phyloP scores from a whole-genome alignment of 2,113 vertebrate species.

The Rhinopomastus cyanomelas region DNA sequence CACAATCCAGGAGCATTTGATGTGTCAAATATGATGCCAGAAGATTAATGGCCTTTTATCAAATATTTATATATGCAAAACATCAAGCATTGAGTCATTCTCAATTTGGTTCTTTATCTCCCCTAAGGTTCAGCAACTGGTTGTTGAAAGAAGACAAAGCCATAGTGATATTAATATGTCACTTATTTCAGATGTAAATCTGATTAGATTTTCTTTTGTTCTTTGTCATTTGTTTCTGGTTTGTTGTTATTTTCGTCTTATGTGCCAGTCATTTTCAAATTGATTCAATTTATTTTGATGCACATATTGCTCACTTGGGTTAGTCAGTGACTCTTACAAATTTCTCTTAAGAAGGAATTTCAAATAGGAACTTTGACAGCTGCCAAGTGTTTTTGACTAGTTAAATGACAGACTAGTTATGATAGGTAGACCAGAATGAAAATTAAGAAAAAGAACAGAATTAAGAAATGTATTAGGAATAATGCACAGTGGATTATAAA shows the following conservation, averaged over 20 bases:
- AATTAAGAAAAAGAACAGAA: not conserved
- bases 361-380: not conserved
- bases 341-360: not conserved
- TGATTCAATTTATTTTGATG: not conserved
- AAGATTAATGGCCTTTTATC: not conserved
- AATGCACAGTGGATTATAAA: not conserved
- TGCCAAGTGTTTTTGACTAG: not conserved
- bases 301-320: not conserved
- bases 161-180: not conserved
- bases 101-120: not conserved
- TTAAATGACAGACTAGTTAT: not conserved
- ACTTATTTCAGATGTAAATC: not conserved
- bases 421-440: not conserved
- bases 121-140: not conserved
- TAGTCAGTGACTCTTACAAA: not conserved
- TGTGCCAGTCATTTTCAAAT: not conserved
- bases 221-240: rapidly evolving
- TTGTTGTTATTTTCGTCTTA: not conserved
- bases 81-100: not conserved
- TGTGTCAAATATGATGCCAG: not conserved
- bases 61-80: not conserved
- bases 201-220: not conserved
- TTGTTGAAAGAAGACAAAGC: not conserved
- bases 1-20: not conserved
- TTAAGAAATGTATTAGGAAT: not conserved